Percentiles rank a stretch among this genome's conserved stretches.
Conservation (phyloP, 2,888 invertebrate genomes). For the Dynastes hyllus region DNA sequence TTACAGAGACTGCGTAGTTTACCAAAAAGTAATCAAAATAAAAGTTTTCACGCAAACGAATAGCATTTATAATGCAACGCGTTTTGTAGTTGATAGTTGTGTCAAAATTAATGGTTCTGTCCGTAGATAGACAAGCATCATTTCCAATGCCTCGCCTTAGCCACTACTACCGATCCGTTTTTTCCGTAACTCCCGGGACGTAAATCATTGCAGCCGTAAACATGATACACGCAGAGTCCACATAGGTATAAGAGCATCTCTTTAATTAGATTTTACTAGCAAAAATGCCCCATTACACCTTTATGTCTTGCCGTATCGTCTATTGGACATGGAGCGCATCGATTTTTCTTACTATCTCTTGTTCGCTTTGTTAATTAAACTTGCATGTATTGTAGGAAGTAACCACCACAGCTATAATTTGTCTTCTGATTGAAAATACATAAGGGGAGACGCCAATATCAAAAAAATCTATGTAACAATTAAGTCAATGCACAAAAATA, state of each 20-base stretch:
- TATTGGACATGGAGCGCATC: neutral
- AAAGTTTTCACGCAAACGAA: conserved; percentile 12
- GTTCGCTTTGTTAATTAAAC: neutral
- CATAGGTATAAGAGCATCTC: neutral
- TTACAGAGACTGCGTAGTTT: neutral
- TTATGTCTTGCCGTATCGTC: neutral
- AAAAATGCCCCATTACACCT: conserved; percentile 21
- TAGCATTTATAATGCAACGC: conserved; percentile 19
- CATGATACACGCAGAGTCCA: conserved; percentile 25
- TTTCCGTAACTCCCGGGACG: conserved; percentile 23
- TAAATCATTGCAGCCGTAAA: conserved; percentile 49
- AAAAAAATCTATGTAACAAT: too few species aligned
- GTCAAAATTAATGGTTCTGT: conserved; percentile 44
- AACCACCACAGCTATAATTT: too few species aligned
- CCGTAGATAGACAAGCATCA: conserved; percentile 44
- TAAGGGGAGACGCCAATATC: too few species aligned
- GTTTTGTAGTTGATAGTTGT: conserved; percentile 33
- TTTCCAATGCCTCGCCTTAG: conserved; percentile 42
- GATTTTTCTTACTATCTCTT: neutral
- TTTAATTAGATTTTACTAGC: conserved; percentile 26
- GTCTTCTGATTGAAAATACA: too few species aligned
- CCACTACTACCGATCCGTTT: conserved; percentile 29
- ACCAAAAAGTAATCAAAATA: neutral
- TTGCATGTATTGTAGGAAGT: neutral
- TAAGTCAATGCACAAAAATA: too few species aligned